Conservation (phyloP, 2,888 invertebrate genomes). For the Lobophora halterata region DNA sequence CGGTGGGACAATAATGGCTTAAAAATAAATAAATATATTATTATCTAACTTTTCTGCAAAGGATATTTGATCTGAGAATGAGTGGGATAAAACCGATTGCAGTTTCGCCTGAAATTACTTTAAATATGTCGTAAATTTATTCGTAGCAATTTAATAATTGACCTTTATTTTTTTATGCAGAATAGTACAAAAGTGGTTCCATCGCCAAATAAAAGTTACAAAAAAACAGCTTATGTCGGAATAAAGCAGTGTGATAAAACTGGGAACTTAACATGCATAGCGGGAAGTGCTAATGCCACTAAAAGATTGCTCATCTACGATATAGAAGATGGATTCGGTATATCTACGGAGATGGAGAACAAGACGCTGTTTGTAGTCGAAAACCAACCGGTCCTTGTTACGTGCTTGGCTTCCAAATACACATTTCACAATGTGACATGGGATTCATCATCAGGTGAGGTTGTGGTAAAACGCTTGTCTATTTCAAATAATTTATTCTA, state of each 20-base stretch:
- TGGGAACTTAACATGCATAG: constrained; percentile 55
- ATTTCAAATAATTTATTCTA: too few species aligned
- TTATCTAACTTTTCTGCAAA: too few species aligned
- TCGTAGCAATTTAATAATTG: too few species aligned
- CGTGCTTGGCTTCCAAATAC: constrained; percentile 60
- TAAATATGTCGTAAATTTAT: too few species aligned
- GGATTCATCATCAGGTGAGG: too few species aligned
- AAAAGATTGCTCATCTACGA: constrained; percentile 46
- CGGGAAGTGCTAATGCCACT: constrained; percentile 22
- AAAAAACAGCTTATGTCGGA: constrained; percentile 42
- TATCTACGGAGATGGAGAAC: constrained; percentile 32
- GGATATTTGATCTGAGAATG: too few species aligned
- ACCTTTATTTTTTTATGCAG: constrained; percentile 13
- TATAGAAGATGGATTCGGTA: constrained; percentile 57
- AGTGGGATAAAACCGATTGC: too few species aligned
- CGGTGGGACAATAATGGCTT: too few species aligned
- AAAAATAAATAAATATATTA: too few species aligned
- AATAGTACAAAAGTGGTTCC: constrained; percentile 16
- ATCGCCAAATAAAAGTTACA: constrained; percentile 33
- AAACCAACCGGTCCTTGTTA: constrained; percentile 42
- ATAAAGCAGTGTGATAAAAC: constrained; percentile 36
- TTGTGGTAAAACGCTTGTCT: too few species aligned
- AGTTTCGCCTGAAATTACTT: too few species aligned
- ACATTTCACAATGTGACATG: constrained; percentile 56
- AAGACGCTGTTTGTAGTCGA: constrained; percentile 50